Evolutionary conservation across 2,888 invertebrate genomes (phyloP), one percentile per base, ranked within the genome.

Genomic region (Trachelus iudaicus): DNA sequence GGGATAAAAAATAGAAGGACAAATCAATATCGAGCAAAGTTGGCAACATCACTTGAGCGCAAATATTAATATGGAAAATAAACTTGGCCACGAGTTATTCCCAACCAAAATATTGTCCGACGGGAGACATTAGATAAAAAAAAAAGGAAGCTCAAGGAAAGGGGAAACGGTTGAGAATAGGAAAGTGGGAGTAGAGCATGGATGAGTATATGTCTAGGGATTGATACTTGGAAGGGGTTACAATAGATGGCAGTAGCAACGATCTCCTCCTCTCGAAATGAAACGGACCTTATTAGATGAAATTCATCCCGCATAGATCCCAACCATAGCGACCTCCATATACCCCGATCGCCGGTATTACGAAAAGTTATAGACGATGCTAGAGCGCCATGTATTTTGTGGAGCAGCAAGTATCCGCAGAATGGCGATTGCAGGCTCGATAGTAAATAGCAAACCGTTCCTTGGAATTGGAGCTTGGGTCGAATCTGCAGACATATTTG

Each of bases 381-480:
- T 56, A 56, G 23, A 56, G 56, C 56, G 23, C 56, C 23, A 23
- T 56, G 56, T 56, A 23, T 56, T 56, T 56, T 23, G 56, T 23
- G 56, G 56, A 23, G 56, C 56, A 23, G 56, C 56, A 56, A 56
- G 56, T 56, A 78, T 79, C 75, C 73, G 69, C 73, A 77, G 76
- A 73, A 79, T 73, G 69, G 77, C 68, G 80, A 80, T 80, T 73
- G 79, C 33, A 75, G 79, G 77, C 77, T 75, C 77, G 78, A 76
- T 78, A 82, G 78, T 81, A 83, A 85, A 83, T 85, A 84, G 83
- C 79, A 75, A 79, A 79, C 81, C 80, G 80, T 78, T 79, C 73
- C 71, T 76, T 74, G 78, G 79, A 83, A 83, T 83, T 83, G 83
- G 81, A 82, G 81, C 81, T 79, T 74, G 77, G 78, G 75, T 81